Evolutionary conservation across 2,113 vertebrate genomes (phyloP).

Genomic region (Galemys pyrenaicus): DNA sequence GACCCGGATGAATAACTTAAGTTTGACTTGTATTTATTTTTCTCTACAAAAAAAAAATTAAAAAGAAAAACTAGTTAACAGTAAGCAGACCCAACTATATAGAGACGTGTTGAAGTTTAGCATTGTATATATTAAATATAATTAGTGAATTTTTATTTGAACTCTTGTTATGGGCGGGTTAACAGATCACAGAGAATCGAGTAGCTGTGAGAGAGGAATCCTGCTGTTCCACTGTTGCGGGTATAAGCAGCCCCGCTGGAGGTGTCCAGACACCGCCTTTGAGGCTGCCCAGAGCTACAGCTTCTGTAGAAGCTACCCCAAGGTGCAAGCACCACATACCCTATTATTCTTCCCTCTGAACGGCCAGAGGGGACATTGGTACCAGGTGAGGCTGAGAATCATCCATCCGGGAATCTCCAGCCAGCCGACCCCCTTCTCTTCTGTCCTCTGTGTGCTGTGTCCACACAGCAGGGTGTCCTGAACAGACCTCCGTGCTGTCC

Average conservation of each 20-base stretch:
- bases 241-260: neutral
- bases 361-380: neutral
- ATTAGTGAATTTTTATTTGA: neutral
- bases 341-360: neutral
- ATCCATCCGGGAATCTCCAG: neutral
- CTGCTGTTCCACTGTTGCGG: neutral
- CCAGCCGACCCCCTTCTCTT: neutral
- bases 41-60: neutral
- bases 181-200: neutral
- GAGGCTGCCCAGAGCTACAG: neutral
- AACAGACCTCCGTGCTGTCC: neutral
- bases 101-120: neutral
- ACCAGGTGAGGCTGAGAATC: neutral
- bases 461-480: neutral
- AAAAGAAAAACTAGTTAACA: slow-evolving; percentile 22
- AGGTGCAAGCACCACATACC: neutral
- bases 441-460: neutral
- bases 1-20: neutral
- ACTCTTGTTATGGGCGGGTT: neutral
- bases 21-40: neutral
- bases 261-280: neutral
- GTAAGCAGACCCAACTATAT: neutral
- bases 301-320: neutral
- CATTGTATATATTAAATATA: neutral
- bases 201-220: neutral